phyloP scores from a whole-genome alignment of 2,797 vertebrate species.

The Kryptolebias ocellatus region DNA sequence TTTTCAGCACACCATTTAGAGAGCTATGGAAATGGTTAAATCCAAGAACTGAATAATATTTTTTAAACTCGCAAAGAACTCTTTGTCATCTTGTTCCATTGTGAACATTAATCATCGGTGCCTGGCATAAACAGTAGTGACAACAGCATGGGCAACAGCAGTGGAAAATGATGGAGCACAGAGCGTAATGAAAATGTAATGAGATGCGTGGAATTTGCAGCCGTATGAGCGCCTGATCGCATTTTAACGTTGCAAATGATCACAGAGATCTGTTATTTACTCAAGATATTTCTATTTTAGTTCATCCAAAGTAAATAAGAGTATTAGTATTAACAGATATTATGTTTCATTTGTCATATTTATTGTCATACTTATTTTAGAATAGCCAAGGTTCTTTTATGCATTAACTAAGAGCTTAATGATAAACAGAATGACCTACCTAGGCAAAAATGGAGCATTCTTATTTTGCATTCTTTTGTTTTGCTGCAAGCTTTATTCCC shows the following conservation, averaged over 20 bases:
- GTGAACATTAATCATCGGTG: constrained; percentile 4
- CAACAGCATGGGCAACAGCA: constrained; percentile 7
- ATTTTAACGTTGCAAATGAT: constrained; percentile 7
- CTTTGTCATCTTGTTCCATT: constrained; percentile 10
- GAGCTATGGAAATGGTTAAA: constrained; percentile 19
- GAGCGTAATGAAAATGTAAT: constrained; percentile 47
- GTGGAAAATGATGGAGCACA: constrained; percentile 28
- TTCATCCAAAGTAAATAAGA: neutral
- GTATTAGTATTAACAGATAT: neutral
- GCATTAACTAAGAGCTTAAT: constrained; percentile 1
- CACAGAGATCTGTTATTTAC: neutral
- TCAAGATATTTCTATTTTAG: neutral
- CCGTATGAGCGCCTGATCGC: constrained; percentile 3
- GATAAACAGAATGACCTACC: constrained; percentile 1
- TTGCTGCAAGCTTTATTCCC: constrained; percentile 32
- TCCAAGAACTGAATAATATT: constrained; percentile 11
- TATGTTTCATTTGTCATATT: neutral
- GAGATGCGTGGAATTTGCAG: constrained; percentile 22
- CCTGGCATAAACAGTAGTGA: constrained; percentile 22
- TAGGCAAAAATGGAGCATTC: constrained; percentile 26
- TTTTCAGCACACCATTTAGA: constrained; percentile 15
- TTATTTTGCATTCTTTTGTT: constrained; percentile 24
- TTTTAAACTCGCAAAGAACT: constrained; percentile 1
- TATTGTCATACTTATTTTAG: neutral
- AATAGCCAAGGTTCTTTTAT: constrained; percentile 1